Evolutionary conservation across 2,888 invertebrate species (phyloP).

Genomic region (Leistus spinibarbis): DNA sequence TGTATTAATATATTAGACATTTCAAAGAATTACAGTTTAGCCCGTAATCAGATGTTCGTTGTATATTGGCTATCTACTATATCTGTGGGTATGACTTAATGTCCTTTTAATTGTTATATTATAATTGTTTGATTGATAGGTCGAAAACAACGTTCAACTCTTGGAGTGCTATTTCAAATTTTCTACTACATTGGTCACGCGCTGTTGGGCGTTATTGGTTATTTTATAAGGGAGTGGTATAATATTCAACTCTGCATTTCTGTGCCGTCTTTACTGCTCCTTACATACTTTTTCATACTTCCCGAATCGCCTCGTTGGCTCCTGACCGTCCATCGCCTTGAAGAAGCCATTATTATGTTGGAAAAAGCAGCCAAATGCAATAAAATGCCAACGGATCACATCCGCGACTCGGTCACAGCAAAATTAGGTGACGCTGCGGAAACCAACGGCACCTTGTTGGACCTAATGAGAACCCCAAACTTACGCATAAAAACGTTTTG

Average conservation of each 20-base stretch:
- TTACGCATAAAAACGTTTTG: slow-evolving; percentile 70
- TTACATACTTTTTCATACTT: slow-evolving; percentile 55
- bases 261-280: slow-evolving; percentile 60
- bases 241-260: slow-evolving; percentile 71
- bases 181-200: slow-evolving; percentile 75
- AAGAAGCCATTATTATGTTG: slow-evolving; percentile 54
- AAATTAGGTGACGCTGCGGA: slow-evolving; percentile 54
- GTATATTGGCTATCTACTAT: too few relatives aligned
- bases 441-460: slow-evolving; percentile 58
- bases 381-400: slow-evolving; percentile 60
- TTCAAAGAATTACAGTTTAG: too few relatives aligned
- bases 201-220: slow-evolving; percentile 67
- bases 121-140: slow-evolving; percentile 2
- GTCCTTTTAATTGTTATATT: too few relatives aligned
- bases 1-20: too few relatives aligned
- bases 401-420: slow-evolving; percentile 57
- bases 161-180: slow-evolving; percentile 70
- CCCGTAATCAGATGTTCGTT: too few relatives aligned
- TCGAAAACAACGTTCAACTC: slow-evolving; percentile 56
- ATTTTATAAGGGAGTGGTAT: slow-evolving; percentile 70
- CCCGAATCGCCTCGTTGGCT: slow-evolving; percentile 61
- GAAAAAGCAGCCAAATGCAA: slow-evolving; percentile 57
- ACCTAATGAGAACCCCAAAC: slow-evolving; percentile 69
- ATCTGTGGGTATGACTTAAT: too few relatives aligned
- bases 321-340: slow-evolving; percentile 54